Evolutionary conservation across 1,140 invertebrate genomes (phyloP).

Genomic region (Medauroidea extradentata): DNA sequence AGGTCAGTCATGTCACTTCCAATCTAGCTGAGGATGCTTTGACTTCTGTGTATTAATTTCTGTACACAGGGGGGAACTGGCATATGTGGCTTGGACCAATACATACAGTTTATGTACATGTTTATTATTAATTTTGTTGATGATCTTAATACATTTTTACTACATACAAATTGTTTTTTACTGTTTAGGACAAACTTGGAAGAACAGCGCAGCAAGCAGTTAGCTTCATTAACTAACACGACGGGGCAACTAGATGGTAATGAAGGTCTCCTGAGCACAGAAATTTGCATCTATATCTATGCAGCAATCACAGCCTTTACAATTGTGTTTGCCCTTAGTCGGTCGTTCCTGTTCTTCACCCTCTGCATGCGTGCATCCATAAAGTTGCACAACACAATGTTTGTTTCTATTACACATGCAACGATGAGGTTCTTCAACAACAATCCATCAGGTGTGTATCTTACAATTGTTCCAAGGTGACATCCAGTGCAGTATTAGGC

Average conservation of each 20-base stretch:
- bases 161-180: not conserved
- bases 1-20: too few species aligned
- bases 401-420: slow-evolving; percentile 63
- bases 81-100: too few species aligned
- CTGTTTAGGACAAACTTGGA: not conserved
- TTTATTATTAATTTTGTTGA: not conserved
- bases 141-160: not conserved
- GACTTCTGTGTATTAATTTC: too few species aligned
- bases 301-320: slow-evolving; percentile 55
- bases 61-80: too few species aligned
- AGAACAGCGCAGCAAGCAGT: not conserved
- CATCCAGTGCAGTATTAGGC: too few species aligned
- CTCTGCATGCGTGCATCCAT: slow-evolving; percentile 68
- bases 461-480: too few species aligned
- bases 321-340: slow-evolving; percentile 52
- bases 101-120: too few species aligned
- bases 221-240: not conserved
- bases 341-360: slow-evolving; percentile 60
- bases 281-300: slow-evolving; percentile 55
- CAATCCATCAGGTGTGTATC: slow-evolving; percentile 60
- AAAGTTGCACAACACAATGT: slow-evolving; percentile 74
- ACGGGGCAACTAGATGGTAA: not conserved
- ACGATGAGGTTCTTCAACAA: slow-evolving; percentile 80
- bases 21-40: too few species aligned
- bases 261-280: not conserved